phyloP scores from a whole-genome alignment of 2,888 invertebrate species.

The Drosophila subquinaria region DNA sequence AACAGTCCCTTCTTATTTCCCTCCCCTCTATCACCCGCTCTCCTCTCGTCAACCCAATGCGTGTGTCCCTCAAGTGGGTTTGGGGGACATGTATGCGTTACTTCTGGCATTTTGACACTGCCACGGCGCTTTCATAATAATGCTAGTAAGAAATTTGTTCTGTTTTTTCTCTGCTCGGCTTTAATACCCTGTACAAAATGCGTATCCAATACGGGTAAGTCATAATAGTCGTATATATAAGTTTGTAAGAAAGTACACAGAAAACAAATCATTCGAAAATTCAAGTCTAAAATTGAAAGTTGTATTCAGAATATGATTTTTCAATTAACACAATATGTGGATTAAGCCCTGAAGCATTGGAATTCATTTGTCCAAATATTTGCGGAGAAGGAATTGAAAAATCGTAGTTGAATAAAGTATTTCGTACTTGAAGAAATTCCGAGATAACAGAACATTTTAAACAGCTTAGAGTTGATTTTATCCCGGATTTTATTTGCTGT shows the following conservation, averaged over 20 bases:
- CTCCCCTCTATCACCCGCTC: not conserved
- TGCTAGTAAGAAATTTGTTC: constrained; percentile 43
- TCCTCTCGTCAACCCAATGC: not conserved
- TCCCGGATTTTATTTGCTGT: no score
- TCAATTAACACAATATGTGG: no score
- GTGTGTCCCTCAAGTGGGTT: constrained; percentile 27
- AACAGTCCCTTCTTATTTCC: not conserved
- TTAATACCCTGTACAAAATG: constrained; percentile 11
- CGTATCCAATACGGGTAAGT: not conserved
- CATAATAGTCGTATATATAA: not conserved
- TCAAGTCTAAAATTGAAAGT: no score
- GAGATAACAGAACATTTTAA: no score
- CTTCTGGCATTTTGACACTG: constrained; percentile 51
- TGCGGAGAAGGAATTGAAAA: no score
- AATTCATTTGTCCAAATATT: no score
- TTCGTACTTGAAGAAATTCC: no score
- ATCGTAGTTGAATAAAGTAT: no score
- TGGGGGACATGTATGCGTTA: constrained; percentile 24
- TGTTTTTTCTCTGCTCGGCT: constrained; percentile 16
- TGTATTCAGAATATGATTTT: no score
- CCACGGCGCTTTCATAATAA: constrained; percentile 57
- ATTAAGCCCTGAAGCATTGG: no score
- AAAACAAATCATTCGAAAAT: no score
- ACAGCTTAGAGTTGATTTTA: no score
- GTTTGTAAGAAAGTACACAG: not conserved